phyloP scores from a whole-genome alignment of 2,888 invertebrate genomes.

The Machimus atricapillus region DNA sequence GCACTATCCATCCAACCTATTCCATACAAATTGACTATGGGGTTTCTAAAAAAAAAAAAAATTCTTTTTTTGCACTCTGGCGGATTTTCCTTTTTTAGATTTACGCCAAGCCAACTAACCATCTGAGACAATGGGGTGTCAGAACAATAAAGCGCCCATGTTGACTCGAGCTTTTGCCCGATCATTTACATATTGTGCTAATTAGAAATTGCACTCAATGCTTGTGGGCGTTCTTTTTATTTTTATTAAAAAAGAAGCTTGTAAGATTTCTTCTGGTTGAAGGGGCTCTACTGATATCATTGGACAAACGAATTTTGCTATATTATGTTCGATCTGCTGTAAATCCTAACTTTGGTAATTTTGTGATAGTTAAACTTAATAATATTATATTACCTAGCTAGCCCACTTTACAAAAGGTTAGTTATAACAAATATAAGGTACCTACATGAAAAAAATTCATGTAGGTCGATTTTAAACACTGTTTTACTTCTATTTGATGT shows the following conservation, averaged over 20 bases:
- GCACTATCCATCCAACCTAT: not conserved
- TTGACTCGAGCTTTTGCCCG: constrained; percentile 1
- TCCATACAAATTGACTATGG: not conserved
- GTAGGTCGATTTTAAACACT: too few relatives aligned
- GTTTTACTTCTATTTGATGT: too few relatives aligned
- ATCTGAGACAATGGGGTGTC: constrained; percentile 14
- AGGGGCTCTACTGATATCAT: not conserved
- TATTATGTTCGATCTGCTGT: not conserved
- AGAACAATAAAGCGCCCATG: constrained; percentile 27
- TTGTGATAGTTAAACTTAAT: too few relatives aligned
- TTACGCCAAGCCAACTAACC: not conserved
- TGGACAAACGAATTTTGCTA: not conserved
- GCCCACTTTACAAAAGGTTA: too few relatives aligned
- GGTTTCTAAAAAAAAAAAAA: not conserved
- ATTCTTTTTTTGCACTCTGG: not conserved
- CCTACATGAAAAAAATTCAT: too few relatives aligned
- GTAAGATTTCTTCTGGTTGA: not conserved
- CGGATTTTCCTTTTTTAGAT: not conserved
- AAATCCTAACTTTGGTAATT: too few relatives aligned
- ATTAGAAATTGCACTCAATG: constrained; percentile 24
- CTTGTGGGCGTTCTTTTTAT: not conserved
- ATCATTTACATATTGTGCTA: constrained; percentile 12
- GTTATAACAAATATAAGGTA: too few relatives aligned
- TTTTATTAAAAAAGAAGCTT: not conserved
- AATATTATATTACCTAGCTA: too few relatives aligned